Base-by-base conservation (phyloP, 2,113 vertebrate genomes). In the Gymnobelideus leadbeateri region DNA sequence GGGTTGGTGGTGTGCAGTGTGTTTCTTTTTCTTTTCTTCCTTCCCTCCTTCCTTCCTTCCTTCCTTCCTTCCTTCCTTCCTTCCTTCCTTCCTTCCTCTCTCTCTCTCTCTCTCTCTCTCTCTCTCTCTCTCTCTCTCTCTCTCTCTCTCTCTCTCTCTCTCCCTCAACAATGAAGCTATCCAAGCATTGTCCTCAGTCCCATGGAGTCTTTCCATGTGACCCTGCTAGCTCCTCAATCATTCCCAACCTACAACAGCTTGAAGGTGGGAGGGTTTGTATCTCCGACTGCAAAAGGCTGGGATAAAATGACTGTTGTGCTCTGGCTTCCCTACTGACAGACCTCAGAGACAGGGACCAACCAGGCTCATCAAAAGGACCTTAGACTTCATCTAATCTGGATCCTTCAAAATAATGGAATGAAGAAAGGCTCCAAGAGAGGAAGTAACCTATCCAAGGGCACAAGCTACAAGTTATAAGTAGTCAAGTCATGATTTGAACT, bases 21-120 rank as follows among this genome's bases (percentile, higher is more conserved):
- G 68, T n/a, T n/a, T 16, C 8, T n/a, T n/a, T 37, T n/a, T 19
- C 3, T 68, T 77, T n/a, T 1, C 0, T n/a, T 19, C n/a, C 4
- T 77, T 7, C 31, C 9, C 31, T 8, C 9, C 9, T 11, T 3
- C 12, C 11, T 2, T 8, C 3, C 10, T 8, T 1, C 3, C 6
- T 23, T 8, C 23, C 6, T 24, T 28, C 6, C 1, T 25, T 28
- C 25, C 8, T 1, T 25, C 2, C 54, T 9, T 26, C 10, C 54
- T 10, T 8, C 1, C 25, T 28, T 9, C 8, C 54, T 55, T 9
- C 54, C 2, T 9, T 55, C 25, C 9, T 6, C 54, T 28, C 54
- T 57, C 7, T 7, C 25, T 28, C 24, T 7, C 54, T 28, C 8
- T 9, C 25, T 28, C 8, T 7, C 1, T 28, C 8, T 5, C 1